Base-by-base conservation (phyloP, 2,888 invertebrate species). In the Brachypterus glaber region DNA sequence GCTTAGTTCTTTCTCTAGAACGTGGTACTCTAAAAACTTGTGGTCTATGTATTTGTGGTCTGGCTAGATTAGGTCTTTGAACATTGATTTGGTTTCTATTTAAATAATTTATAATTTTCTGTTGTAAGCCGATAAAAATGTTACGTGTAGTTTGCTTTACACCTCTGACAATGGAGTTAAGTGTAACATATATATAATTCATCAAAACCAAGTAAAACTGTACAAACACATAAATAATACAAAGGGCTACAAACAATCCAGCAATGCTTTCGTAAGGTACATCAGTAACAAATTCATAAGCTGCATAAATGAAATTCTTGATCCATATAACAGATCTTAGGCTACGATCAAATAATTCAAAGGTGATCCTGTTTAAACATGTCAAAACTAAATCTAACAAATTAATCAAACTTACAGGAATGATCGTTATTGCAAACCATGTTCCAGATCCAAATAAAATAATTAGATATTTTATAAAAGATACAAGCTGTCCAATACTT, bases 241-340 rank as follows among this genome's bases (percentile, higher is more conserved):
- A 55, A 15, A 43, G 31, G 11, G 49, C 54, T 14, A 54, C 41
- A 4, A 55, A 4, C 33, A 62, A 37, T 11, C 61, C 59, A 35
- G 48, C 43, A 13, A 52, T 13, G 14, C 59, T 53, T 49, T 62
- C 59, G 8, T 55, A 18, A 14, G 61, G 58, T 16, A 60, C 51
- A 50, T 62, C 60, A n/a, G 49, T 51, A 15, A 59, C 17, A 50
- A 61, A 61, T 14, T 39, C 17, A 36, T 46, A 40, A 43, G 9
- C 9, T 26, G 15, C 39, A 25, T 18, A 36, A 7, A 30, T 11
- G 16, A 9, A 8, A 12, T 17, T 37, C 12, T 27, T 9, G 12
- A 34, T 30, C 9, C 2, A 33, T 7, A 9, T 9, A n/a, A 17
- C 2, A 17, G 7, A 33, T 33, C 18, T 12, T 17, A 11, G 30